Evolutionary conservation across 2,888 invertebrate species (phyloP).

Genomic region (Flexamia atlantica): DNA sequence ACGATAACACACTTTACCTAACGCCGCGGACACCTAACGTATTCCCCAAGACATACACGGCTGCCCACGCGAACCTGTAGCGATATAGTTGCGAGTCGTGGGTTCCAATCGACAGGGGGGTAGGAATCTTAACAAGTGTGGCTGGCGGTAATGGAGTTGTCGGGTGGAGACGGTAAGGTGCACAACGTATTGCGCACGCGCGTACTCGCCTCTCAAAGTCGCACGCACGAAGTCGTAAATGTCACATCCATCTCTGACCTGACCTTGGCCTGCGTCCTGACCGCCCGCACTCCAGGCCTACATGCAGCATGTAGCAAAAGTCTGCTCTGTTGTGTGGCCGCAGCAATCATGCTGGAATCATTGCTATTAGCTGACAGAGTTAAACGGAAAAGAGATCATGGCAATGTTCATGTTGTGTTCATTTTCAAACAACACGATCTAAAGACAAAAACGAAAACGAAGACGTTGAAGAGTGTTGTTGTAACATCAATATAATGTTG

Average conservation of each 20-base stretch:
- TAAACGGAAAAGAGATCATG: too few species aligned
- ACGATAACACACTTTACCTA: too few species aligned
- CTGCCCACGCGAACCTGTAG: constrained; percentile 13
- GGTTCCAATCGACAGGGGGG: neutral
- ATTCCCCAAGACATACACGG: neutral
- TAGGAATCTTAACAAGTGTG: constrained; percentile 12
- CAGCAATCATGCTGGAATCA: too few species aligned
- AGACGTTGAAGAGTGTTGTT: too few species aligned
- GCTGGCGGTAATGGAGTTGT: constrained; percentile 18
- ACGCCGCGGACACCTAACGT: neutral
- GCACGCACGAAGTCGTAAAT: constrained; percentile 25
- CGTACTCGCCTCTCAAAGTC: constrained; percentile 20
- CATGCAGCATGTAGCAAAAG: too few species aligned
- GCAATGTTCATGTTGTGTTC: too few species aligned
- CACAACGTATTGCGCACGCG: constrained; percentile 35
- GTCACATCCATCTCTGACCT: constrained; percentile 12
- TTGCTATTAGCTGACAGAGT: too few species aligned
- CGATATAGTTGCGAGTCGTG: constrained; percentile 27
- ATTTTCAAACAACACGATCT: too few species aligned
- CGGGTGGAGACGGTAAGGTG: constrained; percentile 5
- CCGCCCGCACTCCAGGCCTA: neutral
- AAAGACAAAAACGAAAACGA: too few species aligned
- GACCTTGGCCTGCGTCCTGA: neutral
- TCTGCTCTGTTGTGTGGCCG: too few species aligned
- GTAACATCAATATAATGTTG: too few species aligned